Evolutionary conservation across 1,140 invertebrate species (phyloP).

Genomic region (honey bee (Apis mellifera)): DNA sequence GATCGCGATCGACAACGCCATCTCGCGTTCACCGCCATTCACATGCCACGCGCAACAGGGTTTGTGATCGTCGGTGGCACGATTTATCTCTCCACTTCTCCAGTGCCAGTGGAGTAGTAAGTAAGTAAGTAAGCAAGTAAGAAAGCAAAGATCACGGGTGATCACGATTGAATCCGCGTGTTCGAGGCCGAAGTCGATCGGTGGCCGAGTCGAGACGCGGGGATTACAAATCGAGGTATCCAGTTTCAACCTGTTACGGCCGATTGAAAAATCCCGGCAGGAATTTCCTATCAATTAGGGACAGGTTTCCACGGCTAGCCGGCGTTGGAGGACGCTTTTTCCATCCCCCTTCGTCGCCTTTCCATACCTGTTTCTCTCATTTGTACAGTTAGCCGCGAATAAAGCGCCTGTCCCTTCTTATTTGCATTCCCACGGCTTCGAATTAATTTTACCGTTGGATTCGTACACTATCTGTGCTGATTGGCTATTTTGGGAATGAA

Average conservation of each 20-base stretch:
- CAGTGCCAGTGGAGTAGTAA: too few relatives aligned
- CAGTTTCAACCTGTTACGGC: slow-evolving; percentile 75
- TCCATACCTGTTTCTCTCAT: slow-evolving; percentile 59
- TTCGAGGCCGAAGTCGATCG: not conserved
- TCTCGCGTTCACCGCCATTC: too few relatives aligned
- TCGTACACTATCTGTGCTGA: too few relatives aligned
- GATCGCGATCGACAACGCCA: not conserved
- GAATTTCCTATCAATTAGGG: slow-evolving; percentile 80
- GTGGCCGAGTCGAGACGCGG: slow-evolving; percentile 15
- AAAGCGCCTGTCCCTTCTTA: slow-evolving; percentile 44
- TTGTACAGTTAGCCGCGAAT: slow-evolving; percentile 61
- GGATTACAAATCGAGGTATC: slow-evolving; percentile 76
- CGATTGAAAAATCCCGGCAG: slow-evolving; percentile 71
- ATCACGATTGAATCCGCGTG: too few relatives aligned
- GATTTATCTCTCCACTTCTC: slow-evolving; percentile 12
- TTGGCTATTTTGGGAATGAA: too few relatives aligned
- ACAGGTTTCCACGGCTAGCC: slow-evolving; percentile 73
- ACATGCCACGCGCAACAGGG: not conserved
- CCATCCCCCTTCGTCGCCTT: not conserved
- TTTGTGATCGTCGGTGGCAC: not conserved
- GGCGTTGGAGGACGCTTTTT: slow-evolving; percentile 49
- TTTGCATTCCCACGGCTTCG: slow-evolving; percentile 48
- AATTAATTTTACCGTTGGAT: slow-evolving; percentile 37
- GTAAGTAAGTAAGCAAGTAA: too few relatives aligned
- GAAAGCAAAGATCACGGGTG: too few relatives aligned